Percentiles rank a stretch among this genome's conserved stretches.
Evolutionary conservation across 2,113 vertebrate species (phyloP).

Genomic region (Cynopterus brachyotis): DNA sequence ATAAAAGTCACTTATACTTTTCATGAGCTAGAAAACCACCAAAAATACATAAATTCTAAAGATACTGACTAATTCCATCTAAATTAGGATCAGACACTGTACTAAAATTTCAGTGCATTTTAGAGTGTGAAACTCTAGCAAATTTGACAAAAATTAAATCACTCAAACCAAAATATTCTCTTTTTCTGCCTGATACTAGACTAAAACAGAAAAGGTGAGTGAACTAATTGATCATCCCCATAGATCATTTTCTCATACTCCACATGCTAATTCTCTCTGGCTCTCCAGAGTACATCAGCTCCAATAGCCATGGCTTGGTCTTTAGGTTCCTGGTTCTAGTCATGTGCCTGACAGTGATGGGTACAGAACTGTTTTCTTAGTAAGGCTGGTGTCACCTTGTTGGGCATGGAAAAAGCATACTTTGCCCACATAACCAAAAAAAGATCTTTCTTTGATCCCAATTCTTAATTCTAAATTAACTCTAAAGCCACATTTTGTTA

Average conservation of each 20-base stretch:
- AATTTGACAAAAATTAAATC: not conserved
- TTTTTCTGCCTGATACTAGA: not conserved
- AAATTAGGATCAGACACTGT: not conserved
- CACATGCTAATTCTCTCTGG: not conserved
- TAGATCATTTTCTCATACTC: not conserved
- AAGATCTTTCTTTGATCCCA: not conserved
- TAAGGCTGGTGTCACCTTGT: not conserved
- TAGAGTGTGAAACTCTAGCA: not conserved
- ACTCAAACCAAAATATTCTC: not conserved
- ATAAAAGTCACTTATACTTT: not conserved
- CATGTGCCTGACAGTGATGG: not conserved
- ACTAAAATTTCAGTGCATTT: not conserved
- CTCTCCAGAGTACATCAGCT: not conserved
- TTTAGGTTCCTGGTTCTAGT: not conserved
- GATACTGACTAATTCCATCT: not conserved
- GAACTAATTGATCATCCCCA: not conserved
- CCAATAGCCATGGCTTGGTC: not conserved
- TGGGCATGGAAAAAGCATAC: not conserved
- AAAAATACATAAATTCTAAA: not conserved
- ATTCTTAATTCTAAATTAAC: not conserved
- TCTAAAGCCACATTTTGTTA: not conserved
- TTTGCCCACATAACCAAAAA: not conserved
- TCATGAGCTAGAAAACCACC: not conserved
- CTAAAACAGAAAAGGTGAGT: not conserved
- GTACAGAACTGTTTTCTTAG: not conserved